Conservation (phyloP, 2,113 vertebrate genomes). For the Gavialis gangeticus region DNA sequence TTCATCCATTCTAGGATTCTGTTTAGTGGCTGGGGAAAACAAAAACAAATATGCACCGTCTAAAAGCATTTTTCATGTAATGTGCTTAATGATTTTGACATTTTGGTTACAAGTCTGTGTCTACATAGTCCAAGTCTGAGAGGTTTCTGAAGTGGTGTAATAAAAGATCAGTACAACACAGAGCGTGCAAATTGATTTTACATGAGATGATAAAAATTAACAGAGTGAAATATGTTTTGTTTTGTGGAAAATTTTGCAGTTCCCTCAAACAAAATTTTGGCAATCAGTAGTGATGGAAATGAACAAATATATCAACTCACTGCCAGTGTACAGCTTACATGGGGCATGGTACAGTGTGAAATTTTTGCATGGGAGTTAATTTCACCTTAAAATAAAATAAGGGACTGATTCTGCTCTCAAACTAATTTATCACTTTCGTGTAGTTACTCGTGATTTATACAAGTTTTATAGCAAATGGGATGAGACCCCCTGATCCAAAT, state of each 20-base stretch:
- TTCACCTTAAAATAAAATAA: background rate
- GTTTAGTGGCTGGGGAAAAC: background rate
- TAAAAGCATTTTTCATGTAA: slow-evolving; percentile 2
- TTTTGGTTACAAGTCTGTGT: slow-evolving; percentile 9
- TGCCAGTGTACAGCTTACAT: background rate
- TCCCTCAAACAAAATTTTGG: background rate
- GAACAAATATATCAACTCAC: background rate
- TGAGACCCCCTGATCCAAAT: background rate
- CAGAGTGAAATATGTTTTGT: background rate
- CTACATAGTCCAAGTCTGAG: background rate
- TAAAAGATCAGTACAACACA: background rate
- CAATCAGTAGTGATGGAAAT: background rate
- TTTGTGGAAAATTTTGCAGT: background rate
- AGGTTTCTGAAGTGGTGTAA: background rate
- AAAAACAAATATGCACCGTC: background rate
- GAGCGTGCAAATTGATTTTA: background rate
- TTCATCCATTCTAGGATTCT: slow-evolving; percentile 21
- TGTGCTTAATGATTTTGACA: background rate
- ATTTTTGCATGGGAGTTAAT: background rate
- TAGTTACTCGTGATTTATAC: background rate
- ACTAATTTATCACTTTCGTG: background rate
- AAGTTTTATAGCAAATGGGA: background rate
- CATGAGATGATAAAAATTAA: background rate
- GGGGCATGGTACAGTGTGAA: background rate
- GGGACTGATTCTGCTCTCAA: background rate